Base-by-base conservation (phyloP, 92 coral and sea anemone genomes). In the Bergia sp. region DNA sequence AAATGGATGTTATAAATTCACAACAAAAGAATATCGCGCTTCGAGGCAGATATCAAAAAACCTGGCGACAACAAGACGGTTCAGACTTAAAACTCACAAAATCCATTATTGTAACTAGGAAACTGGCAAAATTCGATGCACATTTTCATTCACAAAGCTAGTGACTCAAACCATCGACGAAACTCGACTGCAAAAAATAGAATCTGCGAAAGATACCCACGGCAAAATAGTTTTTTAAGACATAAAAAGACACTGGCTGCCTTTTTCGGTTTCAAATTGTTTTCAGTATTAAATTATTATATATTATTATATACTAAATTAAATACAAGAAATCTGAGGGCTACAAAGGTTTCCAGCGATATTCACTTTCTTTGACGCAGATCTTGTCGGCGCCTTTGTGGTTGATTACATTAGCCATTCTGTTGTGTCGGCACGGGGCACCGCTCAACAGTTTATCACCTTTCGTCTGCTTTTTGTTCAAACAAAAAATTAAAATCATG, bases 351-450 rank as follows among this genome's bases (percentile, higher is more conserved):
- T 44, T 44, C 13, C 20, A 42, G 47, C 21, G 21, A 40, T 18
- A 45, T 23, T 37, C 37, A 16, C 37, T 79, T 49, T 29, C 82
- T 49, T 79, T 79, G 41, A 49, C 66, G n/a, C 65, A 49, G n/a
- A 76, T 16, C 37, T 44, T 79, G 82, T 79, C 82, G 82, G 82
- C 65, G 39, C 18, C 82, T 50, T 79, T 79, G 58, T 49, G 21
- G 3, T 45, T 49, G 13, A 29, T 79, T 29, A 29, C 10, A 79
- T 79, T 13, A 79, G 65, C 66, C 37, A n/a, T 29, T 79, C 18
- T 47, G 82, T 79, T 79, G 82, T 79, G 65, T 45, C 82, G 61
- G 65, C 61, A 53, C 77, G 64, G 16, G 82, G 16, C 40, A 47
- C 3, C n/a, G 40, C 39, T 20, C 13, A 53, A 53, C 11, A 53